Percentiles rank a stretch among this genome's conserved stretches.
These are phyloP conservation scores for Ceratoteleas bidentatus DNA, from an alignment of 1,140 invertebrate genomes.

Conservation along the genomic window DNA sequence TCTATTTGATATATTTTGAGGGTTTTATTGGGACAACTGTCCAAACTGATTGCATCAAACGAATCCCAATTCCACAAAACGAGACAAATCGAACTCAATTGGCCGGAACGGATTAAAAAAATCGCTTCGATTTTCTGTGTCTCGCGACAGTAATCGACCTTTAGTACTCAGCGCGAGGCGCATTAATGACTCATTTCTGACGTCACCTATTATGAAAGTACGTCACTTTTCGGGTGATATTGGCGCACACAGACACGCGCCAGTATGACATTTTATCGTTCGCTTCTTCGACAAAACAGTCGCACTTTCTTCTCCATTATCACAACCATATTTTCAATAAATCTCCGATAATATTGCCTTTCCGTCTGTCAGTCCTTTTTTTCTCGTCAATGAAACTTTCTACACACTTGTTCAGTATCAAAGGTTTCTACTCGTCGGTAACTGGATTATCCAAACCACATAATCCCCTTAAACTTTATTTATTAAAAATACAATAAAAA, in stretches of 20 bases:
- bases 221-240: slow-evolving; percentile 47
- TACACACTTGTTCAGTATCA: no score
- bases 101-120: slow-evolving; percentile 21
- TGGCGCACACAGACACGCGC: slow-evolving; percentile 10
- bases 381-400: no score
- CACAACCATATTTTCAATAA: background rate
- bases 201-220: slow-evolving; percentile 51
- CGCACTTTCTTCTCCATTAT: background rate
- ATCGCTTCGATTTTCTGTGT: slow-evolving; percentile 39
- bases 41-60: no score
- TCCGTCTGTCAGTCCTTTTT: no score
- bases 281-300: slow-evolving; percentile 4
- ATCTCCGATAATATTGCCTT: no score
- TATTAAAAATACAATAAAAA: no score
- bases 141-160: slow-evolving; percentile 39
- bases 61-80: background rate
- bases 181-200: slow-evolving; percentile 57
- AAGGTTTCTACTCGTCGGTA: no score
- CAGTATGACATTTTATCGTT: background rate
- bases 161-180: slow-evolving; percentile 32
- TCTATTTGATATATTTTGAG: no score
- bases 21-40: no score
- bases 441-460: no score
- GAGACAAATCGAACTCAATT: slow-evolving; percentile 24
- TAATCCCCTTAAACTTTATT: no score